Conservation (phyloP, 2,113 vertebrate genomes). For the Tauraco erythrolophus region DNA sequence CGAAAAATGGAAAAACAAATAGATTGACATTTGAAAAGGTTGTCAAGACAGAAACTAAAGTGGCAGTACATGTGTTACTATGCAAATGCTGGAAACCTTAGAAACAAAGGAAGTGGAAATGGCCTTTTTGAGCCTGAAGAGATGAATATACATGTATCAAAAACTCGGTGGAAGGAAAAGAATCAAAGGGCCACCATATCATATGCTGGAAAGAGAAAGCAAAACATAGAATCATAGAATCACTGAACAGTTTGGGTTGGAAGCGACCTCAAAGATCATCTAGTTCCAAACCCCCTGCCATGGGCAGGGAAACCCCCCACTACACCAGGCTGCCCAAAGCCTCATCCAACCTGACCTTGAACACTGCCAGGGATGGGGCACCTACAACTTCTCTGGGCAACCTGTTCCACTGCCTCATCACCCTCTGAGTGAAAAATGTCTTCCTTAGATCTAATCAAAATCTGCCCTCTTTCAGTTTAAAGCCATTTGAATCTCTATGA, state of each 20-base stretch:
- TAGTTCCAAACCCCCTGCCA: too few species aligned
- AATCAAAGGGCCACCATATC: background rate
- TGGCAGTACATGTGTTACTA: background rate
- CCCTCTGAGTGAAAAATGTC: too few species aligned
- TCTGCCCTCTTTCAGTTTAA: too few species aligned
- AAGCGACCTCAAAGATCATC: too few species aligned
- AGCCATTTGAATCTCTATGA: background rate
- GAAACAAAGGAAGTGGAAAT: rapidly evolving
- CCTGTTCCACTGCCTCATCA: too few species aligned
- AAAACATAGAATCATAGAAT: background rate
- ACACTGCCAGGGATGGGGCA: too few species aligned
- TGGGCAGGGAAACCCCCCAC: too few species aligned
- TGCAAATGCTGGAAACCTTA: background rate
- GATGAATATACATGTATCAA: background rate
- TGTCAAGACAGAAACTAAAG: background rate
- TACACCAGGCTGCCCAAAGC: too few species aligned
- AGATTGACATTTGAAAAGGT: conserved; percentile 6
- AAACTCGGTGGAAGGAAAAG: background rate
- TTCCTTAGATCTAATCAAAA: too few species aligned
- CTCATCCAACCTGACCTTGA: too few species aligned
- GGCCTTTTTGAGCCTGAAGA: background rate
- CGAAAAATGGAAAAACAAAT: background rate
- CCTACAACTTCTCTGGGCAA: too few species aligned
- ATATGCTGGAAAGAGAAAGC: background rate
- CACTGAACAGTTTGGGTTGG: too few species aligned